phyloP scores from a whole-genome alignment of 2,888 invertebrate genomes.

The Lomographa bimaculata region DNA sequence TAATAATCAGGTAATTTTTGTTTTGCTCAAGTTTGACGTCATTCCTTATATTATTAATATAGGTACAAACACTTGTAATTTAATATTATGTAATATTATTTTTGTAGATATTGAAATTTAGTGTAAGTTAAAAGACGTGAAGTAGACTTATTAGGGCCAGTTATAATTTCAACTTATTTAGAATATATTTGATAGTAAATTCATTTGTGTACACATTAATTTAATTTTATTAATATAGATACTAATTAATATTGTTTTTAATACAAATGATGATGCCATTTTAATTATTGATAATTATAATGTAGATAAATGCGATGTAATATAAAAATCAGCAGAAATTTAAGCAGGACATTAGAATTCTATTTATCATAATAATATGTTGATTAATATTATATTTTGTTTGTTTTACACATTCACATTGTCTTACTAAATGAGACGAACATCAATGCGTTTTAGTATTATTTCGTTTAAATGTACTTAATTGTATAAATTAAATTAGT shows the following conservation, averaged over 20 bases:
- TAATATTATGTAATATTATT: slow-evolving; percentile 7
- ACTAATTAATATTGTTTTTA: slow-evolving; percentile 4
- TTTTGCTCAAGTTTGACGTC: slow-evolving; percentile 61
- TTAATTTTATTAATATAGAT: slow-evolving; percentile 5
- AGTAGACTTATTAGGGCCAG: slow-evolving; percentile 5
- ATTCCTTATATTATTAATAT: slow-evolving; percentile 46
- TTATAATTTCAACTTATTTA: slow-evolving; percentile 2
- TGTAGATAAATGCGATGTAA: no score
- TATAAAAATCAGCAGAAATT: no score
- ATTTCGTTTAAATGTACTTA: slow-evolving; percentile 54
- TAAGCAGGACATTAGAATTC: no score
- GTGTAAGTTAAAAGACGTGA: no score
- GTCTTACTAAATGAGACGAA: no score
- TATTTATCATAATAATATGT: no score
- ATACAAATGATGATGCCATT: slow-evolving; percentile 58
- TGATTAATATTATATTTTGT: no score
- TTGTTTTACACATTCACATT: no score
- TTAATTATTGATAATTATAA: slow-evolving; percentile 27
- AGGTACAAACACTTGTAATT: no score
- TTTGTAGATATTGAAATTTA: slow-evolving; percentile 21
- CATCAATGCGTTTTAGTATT: slow-evolving; percentile 79
- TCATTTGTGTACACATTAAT: slow-evolving; percentile 8
- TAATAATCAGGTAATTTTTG: no score
- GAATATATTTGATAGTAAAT: background rate
- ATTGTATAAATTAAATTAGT: slow-evolving; percentile 1